Conservation (phyloP, 2,797 vertebrate species). For the Ctenopoma multispine region DNA sequence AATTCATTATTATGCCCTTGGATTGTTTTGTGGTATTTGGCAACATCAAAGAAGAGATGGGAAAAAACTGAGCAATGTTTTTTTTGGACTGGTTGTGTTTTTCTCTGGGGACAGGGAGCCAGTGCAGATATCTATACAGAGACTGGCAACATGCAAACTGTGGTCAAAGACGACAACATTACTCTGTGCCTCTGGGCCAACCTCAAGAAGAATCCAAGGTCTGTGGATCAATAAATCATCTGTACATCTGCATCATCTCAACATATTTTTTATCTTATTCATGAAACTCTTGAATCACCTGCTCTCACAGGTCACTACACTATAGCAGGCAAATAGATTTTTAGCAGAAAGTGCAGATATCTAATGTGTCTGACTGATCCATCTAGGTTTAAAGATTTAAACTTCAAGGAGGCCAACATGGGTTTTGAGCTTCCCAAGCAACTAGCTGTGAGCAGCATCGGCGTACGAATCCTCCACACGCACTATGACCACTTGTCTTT, state of each 20-base stretch:
- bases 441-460: slow-evolving; percentile 83
- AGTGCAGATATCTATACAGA: slow-evolving; percentile 83
- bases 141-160: slow-evolving; percentile 91
- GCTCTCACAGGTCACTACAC: too few relatives aligned
- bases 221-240: slow-evolving; percentile 5
- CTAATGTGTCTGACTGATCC: neutral
- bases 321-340: too few relatives aligned
- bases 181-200: slow-evolving; percentile 94
- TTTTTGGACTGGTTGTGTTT: neutral
- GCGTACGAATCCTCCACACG: slow-evolving; percentile 88
- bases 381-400: slow-evolving; percentile 84
- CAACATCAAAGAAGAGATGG: neutral
- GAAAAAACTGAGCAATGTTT: neutral
- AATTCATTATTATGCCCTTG: neutral
- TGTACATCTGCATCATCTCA: neutral
- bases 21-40: neutral
- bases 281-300: too few relatives aligned
- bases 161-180: slow-evolving; percentile 83
- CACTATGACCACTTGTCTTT: slow-evolving; percentile 90
- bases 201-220: slow-evolving; percentile 92
- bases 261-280: neutral
- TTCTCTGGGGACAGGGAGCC: slow-evolving; percentile 75
- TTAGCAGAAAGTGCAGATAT: too few relatives aligned
- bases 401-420: slow-evolving; percentile 80
- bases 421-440: slow-evolving; percentile 89